Evolutionary conservation across 64 coral and sea anemone species (phyloP).

Genomic region (Cladopsammia gracilis): DNA sequence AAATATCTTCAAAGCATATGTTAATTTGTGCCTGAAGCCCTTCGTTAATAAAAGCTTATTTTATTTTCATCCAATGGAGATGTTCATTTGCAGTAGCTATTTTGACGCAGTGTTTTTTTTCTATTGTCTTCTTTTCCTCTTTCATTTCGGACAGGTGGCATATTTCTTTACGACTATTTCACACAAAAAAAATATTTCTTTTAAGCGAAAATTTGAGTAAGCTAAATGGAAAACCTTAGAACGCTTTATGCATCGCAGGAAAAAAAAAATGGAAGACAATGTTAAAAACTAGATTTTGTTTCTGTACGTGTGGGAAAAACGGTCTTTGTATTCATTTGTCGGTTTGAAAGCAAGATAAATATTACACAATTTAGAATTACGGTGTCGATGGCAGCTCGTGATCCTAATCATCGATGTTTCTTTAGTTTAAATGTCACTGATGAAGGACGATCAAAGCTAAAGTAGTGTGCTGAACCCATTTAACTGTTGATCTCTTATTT

Average conservation of each 20-base stretch:
- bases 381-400: neutral
- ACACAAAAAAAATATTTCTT: neutral
- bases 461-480: neutral
- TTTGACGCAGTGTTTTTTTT: conserved; percentile 25
- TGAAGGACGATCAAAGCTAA: neutral
- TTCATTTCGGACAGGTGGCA: conserved; percentile 14
- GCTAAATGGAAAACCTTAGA: too few relatives aligned
- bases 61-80: conserved; percentile 25
- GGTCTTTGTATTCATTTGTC: too few relatives aligned
- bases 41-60: conserved; percentile 49
- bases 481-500: neutral
- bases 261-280: too few relatives aligned
- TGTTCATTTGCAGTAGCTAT: conserved; percentile 12
- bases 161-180: neutral
- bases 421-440: neutral
- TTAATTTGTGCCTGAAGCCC: conserved; percentile 25
- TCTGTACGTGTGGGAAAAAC: too few relatives aligned
- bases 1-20: conserved; percentile 42
- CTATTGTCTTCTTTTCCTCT: neutral
- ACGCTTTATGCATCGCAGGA: too few relatives aligned
- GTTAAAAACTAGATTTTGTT: too few relatives aligned
- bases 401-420: neutral
- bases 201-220: neutral
- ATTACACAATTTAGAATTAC: neutral
- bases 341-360: neutral